A percentile compares a stretch with the other conserved stretches of the same genome.
These are phyloP conservation scores for Antheraea yamamai DNA, from an alignment of 2,888 invertebrate genomes.

Conservation along the genomic window DNA sequence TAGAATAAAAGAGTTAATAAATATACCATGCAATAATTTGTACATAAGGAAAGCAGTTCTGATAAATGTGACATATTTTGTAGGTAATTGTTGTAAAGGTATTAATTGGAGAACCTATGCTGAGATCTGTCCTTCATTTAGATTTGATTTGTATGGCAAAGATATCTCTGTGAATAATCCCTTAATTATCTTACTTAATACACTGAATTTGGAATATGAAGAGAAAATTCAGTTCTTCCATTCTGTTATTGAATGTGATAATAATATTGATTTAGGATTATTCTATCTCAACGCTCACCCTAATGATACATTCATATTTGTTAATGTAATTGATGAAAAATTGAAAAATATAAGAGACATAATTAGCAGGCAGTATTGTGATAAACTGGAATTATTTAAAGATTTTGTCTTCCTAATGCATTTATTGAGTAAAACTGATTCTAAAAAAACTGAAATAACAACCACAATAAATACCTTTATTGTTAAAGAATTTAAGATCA, in stretches of 20 bases:
- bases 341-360: slow-evolving; percentile 47
- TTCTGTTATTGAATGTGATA: slow-evolving; percentile 39
- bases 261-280: slow-evolving; percentile 52
- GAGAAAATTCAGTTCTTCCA: slow-evolving; percentile 41
- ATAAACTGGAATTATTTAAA: slow-evolving; percentile 52
- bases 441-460: slow-evolving; percentile 25
- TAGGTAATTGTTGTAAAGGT: slow-evolving; percentile 49
- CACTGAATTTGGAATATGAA: slow-evolving; percentile 34
- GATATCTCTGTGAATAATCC: slow-evolving; percentile 35
- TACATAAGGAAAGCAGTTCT: slow-evolving; percentile 59
- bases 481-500: slow-evolving; percentile 41
- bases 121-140: slow-evolving; percentile 44
- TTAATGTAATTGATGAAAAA: slow-evolving; percentile 47
- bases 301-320: slow-evolving; percentile 41
- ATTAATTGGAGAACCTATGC: slow-evolving; percentile 52
- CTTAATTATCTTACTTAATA: slow-evolving; percentile 36
- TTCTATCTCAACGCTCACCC: slow-evolving; percentile 49
- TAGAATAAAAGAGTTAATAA: slow-evolving; percentile 50
- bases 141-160: slow-evolving; percentile 35
- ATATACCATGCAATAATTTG: slow-evolving; percentile 65
- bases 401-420: slow-evolving; percentile 53
- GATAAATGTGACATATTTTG: slow-evolving; percentile 53
- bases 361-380: slow-evolving; percentile 56
- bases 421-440: slow-evolving; percentile 43
- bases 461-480: slow-evolving; percentile 36